Conservation (phyloP, 2,113 vertebrate species). For the Nothoprocta pentlandii region DNA sequence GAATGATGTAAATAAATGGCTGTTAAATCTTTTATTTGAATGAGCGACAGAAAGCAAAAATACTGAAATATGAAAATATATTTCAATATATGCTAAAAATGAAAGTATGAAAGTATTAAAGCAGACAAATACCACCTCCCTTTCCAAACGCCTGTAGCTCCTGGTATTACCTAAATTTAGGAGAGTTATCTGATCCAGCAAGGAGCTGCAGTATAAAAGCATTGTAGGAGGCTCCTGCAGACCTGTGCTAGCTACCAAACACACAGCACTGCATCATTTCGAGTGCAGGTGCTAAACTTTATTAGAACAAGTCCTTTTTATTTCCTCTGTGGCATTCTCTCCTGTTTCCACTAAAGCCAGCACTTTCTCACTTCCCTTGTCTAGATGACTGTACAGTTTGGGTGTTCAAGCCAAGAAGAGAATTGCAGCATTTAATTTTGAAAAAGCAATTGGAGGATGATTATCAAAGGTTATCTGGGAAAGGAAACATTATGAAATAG, state of each 20-base stretch:
- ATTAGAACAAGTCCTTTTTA: neutral
- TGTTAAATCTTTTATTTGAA: neutral
- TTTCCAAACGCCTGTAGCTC: neutral
- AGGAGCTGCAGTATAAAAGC: neutral
- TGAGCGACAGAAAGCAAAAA: neutral
- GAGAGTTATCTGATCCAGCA: neutral
- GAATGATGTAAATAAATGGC: neutral
- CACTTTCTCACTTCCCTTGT: slow-evolving; percentile 4
- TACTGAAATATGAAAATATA: neutral
- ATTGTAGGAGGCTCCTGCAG: neutral
- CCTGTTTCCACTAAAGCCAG: neutral
- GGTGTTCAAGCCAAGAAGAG: neutral
- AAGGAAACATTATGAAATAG: slow-evolving; percentile 2
- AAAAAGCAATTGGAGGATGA: slow-evolving; percentile 16
- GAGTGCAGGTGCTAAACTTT: neutral
- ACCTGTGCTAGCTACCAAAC: neutral
- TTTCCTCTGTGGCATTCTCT: neutral
- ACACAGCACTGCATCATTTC: neutral
- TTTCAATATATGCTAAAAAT: neutral
- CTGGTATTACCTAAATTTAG: neutral
- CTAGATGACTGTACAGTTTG: neutral
- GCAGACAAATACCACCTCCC: rapidly evolving
- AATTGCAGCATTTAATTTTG: slow-evolving; percentile 38
- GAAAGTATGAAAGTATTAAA: neutral
- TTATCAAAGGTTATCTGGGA: slow-evolving; percentile 38